Percentiles rank a stretch among this genome's conserved stretches.
phyloP scores from a whole-genome alignment of 2,113 vertebrate species.

The Psittacula cyanocephala region DNA sequence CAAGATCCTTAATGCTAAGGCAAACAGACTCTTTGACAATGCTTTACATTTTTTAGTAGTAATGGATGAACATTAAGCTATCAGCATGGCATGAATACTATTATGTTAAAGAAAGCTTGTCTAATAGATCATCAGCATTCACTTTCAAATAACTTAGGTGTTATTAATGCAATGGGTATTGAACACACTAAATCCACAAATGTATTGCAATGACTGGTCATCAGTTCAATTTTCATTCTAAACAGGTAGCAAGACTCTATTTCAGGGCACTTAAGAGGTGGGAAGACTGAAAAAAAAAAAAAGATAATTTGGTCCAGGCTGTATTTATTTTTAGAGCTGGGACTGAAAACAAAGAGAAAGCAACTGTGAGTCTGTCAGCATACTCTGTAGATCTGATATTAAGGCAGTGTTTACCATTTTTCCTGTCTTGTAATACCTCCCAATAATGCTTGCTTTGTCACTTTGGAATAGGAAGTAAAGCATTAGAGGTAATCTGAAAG shows the following conservation, averaged over 20 bases:
- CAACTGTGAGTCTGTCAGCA: background rate
- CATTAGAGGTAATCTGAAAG: background rate
- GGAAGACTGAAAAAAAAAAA: background rate
- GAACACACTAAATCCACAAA: background rate
- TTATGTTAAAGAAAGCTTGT: background rate
- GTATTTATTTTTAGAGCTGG: background rate
- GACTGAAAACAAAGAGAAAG: background rate
- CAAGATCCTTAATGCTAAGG: background rate
- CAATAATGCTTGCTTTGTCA: background rate
- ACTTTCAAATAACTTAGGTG: background rate
- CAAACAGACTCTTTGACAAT: background rate
- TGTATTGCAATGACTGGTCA: background rate
- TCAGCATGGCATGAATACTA: background rate
- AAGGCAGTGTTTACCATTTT: background rate
- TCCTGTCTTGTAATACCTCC: background rate
- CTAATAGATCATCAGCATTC: background rate
- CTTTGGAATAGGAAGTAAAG: background rate
- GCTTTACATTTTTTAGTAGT: background rate
- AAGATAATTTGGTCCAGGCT: background rate
- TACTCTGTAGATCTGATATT: background rate
- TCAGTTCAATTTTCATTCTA: accelerated
- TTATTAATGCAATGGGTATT: background rate
- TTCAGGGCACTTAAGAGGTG: background rate
- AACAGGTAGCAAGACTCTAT: background rate
- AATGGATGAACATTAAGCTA: background rate